These are phyloP conservation scores for Cheilosia pagana DNA, from an alignment of 2,888 invertebrate genomes.

Conservation along the genomic window DNA sequence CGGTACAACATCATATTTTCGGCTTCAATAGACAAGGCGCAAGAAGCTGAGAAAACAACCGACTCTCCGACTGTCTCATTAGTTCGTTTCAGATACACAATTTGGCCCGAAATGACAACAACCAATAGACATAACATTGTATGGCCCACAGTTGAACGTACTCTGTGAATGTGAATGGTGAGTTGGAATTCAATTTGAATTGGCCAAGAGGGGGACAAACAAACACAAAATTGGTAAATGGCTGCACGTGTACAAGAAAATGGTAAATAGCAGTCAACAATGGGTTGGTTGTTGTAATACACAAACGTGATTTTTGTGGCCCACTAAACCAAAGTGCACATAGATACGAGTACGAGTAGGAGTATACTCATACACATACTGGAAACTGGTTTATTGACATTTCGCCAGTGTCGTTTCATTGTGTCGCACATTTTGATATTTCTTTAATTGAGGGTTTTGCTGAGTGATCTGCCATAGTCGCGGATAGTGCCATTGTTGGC, in stretches of 20 bases:
- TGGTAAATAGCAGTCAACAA: constrained; percentile 49
- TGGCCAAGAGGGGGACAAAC: constrained; percentile 7
- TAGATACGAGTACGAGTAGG: background rate
- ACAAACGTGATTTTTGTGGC: constrained; percentile 63
- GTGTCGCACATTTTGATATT: constrained; percentile 55
- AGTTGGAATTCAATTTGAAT: background rate
- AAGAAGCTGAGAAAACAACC: constrained; percentile 30
- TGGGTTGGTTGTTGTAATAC: constrained; percentile 18
- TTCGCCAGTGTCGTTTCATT: constrained; percentile 32
- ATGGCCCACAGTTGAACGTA: constrained; percentile 39
- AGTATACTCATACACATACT: background rate
- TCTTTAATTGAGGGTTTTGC: constrained; percentile 54
- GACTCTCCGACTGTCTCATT: constrained; percentile 50
- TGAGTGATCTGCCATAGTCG: constrained; percentile 36
- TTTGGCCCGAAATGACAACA: constrained; percentile 31
- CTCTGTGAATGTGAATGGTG: background rate
- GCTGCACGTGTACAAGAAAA: constrained; percentile 57
- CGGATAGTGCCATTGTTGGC: background rate
- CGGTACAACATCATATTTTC: constrained; percentile 39
- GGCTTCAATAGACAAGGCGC: constrained; percentile 59
- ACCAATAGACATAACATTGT: background rate
- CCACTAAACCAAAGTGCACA: constrained; percentile 53
- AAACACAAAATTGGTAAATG: constrained; percentile 34
- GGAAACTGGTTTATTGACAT: constrained; percentile 63
- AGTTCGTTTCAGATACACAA: constrained; percentile 26